Conservation (phyloP, 2,797 vertebrate genomes). For the Sebastes wilsoni region DNA sequence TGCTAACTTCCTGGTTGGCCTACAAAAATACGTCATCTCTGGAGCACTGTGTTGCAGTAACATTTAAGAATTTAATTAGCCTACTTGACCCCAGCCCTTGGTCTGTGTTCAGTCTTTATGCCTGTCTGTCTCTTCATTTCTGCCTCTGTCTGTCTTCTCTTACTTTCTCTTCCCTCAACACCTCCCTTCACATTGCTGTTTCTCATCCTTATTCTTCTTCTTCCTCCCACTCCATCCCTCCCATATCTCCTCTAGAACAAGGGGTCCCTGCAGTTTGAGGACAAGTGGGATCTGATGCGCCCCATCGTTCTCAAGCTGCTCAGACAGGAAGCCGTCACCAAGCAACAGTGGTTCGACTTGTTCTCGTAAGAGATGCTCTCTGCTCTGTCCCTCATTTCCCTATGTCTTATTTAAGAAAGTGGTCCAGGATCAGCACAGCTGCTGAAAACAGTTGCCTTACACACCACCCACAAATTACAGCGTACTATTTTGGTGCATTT, state of each 20-base stretch:
- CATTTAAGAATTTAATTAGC: not conserved
- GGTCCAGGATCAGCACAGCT: not conserved
- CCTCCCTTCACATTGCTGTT: not conserved
- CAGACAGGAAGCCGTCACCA: constrained; percentile 96
- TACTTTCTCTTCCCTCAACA: not conserved
- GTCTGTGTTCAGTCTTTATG: not conserved
- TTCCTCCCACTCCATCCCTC: not conserved
- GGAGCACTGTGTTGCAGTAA: no score
- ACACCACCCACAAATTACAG: not conserved
- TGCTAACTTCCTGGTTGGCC: no score
- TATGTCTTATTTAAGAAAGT: not conserved
- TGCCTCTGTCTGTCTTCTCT: not conserved
- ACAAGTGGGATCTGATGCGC: constrained; percentile 98
- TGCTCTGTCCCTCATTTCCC: not conserved
- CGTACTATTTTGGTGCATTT: constrained; percentile 12
- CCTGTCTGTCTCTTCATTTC: not conserved
- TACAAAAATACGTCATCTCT: no score
- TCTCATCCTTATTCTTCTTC: not conserved
- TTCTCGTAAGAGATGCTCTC: constrained; percentile 90
- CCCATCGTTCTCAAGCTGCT: constrained; percentile 97
- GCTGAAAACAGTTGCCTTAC: not conserved
- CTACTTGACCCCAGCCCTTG: not conserved
- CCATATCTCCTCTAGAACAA: constrained; percentile 87
- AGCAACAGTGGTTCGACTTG: constrained; percentile 98
- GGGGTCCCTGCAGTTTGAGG: constrained; percentile 98